A percentile compares a stretch with the other conserved stretches of the same genome.
Conservation (phyloP, 2,797 vertebrate species). For the Denticeps clupeoides region DNA sequence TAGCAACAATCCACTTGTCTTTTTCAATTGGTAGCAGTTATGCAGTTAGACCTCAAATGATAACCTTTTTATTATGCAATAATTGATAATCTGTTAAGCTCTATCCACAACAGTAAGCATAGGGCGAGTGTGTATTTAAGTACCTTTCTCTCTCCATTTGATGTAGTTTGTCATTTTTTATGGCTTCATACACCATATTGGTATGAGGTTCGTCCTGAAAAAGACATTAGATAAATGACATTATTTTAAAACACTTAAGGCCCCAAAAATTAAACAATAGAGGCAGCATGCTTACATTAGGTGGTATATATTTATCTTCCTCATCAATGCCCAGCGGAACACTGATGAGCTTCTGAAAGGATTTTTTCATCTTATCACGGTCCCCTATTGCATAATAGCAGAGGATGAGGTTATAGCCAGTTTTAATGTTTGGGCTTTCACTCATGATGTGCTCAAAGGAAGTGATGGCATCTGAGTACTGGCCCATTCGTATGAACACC, state of each 20-base stretch:
- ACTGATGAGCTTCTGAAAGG: slow-evolving; percentile 85
- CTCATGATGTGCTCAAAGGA: slow-evolving; percentile 93
- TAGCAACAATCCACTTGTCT: no score
- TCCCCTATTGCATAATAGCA: slow-evolving; percentile 87
- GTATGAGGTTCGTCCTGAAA: slow-evolving; percentile 77
- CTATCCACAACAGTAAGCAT: not conserved
- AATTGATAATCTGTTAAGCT: no score
- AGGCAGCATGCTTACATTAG: slow-evolving; percentile 64
- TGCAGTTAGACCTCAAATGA: no score
- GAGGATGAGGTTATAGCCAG: slow-evolving; percentile 84
- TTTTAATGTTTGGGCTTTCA: slow-evolving; percentile 80
- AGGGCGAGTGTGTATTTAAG: not conserved
- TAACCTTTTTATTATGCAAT: no score
- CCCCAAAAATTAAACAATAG: not conserved
- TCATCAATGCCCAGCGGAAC: slow-evolving; percentile 81
- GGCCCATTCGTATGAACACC: slow-evolving; percentile 82
- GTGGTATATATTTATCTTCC: slow-evolving; percentile 82
- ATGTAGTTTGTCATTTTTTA: slow-evolving; percentile 85
- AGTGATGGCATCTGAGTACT: slow-evolving; percentile 81
- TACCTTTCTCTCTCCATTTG: slow-evolving; percentile 88
- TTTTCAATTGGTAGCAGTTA: no score
- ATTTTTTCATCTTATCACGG: slow-evolving; percentile 87
- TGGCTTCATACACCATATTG: slow-evolving; percentile 81
- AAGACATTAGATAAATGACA: not conserved
- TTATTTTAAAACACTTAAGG: no score